Base-by-base conservation (phyloP, 2,888 invertebrate genomes). In the Molorchus minor region DNA sequence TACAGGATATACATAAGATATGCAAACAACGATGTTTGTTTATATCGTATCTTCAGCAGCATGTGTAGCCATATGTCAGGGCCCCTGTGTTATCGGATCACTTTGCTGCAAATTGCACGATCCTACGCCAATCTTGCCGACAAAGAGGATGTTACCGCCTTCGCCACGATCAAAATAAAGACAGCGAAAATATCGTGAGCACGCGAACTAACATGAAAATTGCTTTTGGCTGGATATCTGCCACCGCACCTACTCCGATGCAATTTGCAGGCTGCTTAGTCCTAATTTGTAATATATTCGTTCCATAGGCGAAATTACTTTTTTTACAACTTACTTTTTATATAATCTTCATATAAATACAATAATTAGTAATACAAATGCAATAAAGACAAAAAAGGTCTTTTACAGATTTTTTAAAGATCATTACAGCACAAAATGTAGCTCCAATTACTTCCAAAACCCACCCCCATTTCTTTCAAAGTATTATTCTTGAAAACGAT, bases 31-130 rank as follows among this genome's bases (percentile, higher is more conserved):
- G 74, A 75, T 79, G 78, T 80, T 80, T 80, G 79, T 79, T 80
- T 79, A 80, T 78, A 77, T 77, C 74, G 75, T 75, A 74, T 77
- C 76, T 75, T 75, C 70, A 72, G 70, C 75, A 71, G 77, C 79
- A 79, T 79, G 75, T 79, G 79, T 79, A 79, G 75, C 77, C 79
- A 80, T 80, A 79, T 79, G 79, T 79, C 79, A 79, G 74, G 71
- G 68, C 70, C 72, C 72, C 70, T 70, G 71, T 74, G 79, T 79
- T 80, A 79, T 80, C 79, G 76, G 76, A 74, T 75, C 77, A 79
- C 76, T 80, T 78, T 78, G 74, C 72, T 71, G 76, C 77, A 79
- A 79, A 80, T 80, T 80, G 79, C 71, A 71, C 77, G 74, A 76
- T 75, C 73, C 75, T 68, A 67, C 66, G 65, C 70, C 77, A 78